These are phyloP conservation scores for Cotesia vestalis DNA, from an alignment of 1,140 invertebrate species.

Conservation along the genomic window DNA sequence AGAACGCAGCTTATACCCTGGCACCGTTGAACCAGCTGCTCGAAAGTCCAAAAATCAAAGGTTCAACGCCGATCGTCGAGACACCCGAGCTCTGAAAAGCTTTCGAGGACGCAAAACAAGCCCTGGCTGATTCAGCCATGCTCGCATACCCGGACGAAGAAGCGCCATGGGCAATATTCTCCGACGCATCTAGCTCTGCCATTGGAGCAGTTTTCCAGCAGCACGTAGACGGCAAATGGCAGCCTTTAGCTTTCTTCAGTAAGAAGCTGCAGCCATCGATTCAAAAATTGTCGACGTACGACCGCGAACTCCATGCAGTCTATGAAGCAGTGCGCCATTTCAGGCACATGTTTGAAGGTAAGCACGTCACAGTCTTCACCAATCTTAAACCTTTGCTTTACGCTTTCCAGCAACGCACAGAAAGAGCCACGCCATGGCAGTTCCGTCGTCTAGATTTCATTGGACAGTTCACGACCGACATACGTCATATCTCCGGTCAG, in stretches of 20 bases:
- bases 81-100: slow-evolving; percentile 16
- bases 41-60: slow-evolving; percentile 24
- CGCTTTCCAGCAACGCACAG: slow-evolving; percentile 23
- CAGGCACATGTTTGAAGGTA: slow-evolving; percentile 37
- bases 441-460: neutral
- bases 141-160: neutral
- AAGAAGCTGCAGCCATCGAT: slow-evolving; percentile 34
- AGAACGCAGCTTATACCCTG: neutral
- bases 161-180: slow-evolving; percentile 20
- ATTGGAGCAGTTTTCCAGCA: slow-evolving; percentile 48
- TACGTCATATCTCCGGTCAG: slow-evolving; percentile 24
- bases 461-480: slow-evolving; percentile 37
- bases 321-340: slow-evolving; percentile 39
- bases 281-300: slow-evolving; percentile 15
- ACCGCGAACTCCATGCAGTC: slow-evolving; percentile 38
- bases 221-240: slow-evolving; percentile 29
- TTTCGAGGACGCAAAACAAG: slow-evolving; percentile 39
- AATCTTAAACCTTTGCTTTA: slow-evolving; percentile 8
- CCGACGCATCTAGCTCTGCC: slow-evolving; percentile 45
- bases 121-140: slow-evolving; percentile 25
- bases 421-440: slow-evolving; percentile 14
- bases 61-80: slow-evolving; percentile 28
- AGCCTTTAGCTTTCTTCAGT: slow-evolving; percentile 50
- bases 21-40: slow-evolving; percentile 30
- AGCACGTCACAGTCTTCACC: neutral